phyloP scores from a whole-genome alignment of 2,888 invertebrate species.

The Ischnus inquisitorius region DNA sequence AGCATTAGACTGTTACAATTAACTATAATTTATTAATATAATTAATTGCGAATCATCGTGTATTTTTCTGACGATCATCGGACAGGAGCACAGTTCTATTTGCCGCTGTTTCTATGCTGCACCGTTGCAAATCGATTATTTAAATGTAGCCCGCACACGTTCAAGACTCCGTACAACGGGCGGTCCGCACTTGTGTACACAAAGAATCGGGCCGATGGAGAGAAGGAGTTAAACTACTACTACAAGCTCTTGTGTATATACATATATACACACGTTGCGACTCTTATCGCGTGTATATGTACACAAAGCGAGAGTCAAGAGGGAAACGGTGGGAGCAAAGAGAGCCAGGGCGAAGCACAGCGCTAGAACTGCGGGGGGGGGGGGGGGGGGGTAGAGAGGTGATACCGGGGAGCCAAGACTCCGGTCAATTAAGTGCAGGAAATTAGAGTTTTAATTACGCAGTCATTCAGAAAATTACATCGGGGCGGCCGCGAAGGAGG shows the following conservation, averaged over 20 bases:
- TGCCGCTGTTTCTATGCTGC: slow-evolving; percentile 36
- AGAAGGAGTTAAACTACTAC: slow-evolving; percentile 18
- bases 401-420: slow-evolving; percentile 80
- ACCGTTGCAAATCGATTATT: slow-evolving; percentile 75
- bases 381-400: slow-evolving; percentile 60
- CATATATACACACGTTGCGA: slow-evolving; percentile 25
- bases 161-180: not conserved
- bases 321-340: slow-evolving; percentile 67
- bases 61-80: slow-evolving; percentile 3
- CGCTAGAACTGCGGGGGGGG: slow-evolving; percentile 65
- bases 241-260: slow-evolving; percentile 2
- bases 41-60: not conserved
- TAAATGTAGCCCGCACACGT: slow-evolving; percentile 69
- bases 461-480: slow-evolving; percentile 86
- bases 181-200: slow-evolving; percentile 69
- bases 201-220: slow-evolving; percentile 63
- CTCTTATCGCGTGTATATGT: slow-evolving; percentile 22
- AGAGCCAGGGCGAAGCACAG: slow-evolving; percentile 61
- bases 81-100: slow-evolving; percentile 8
- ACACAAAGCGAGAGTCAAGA: slow-evolving; percentile 64
- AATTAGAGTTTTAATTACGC: slow-evolving; percentile 86
- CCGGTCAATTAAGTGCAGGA: slow-evolving; percentile 86
- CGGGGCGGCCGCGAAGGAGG: slow-evolving; percentile 82
- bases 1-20: no score
- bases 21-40: not conserved